Base-by-base conservation (phyloP, 2,888 invertebrate species). In the Altica lythri region DNA sequence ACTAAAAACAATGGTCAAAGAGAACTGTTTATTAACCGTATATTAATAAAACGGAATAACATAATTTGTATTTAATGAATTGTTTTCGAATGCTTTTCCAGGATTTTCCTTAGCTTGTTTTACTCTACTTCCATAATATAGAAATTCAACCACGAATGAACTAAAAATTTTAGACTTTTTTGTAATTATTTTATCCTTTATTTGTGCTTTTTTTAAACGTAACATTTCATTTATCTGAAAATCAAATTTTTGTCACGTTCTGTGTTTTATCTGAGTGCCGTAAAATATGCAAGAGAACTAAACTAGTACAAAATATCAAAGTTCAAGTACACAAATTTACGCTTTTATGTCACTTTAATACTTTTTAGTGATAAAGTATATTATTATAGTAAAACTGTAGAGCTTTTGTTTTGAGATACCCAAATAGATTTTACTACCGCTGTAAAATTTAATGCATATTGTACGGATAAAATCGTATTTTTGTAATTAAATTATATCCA, bases 231-330 rank as follows among this genome's bases (percentile, higher is more conserved):
- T n/a, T 34, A 34, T 14, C 16, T 4, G 8, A 10, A 38, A 38
- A 38, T 38, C 38, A 40, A 40, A 40, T 40, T 40, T 40, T 25
- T 40, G 40, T 40, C 40, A 40, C 40, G 40, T 40, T 22, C 2
- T 2, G 2, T 13, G 40, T n/a, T 19, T 18, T 32, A 32, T 10
- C 30, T 12, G 30, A 12, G 30, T 13, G 13, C 10, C 38, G 40
- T 22, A 40, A 40, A 40, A 40, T 40, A 25, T 25, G 40, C 22
- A 40, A 40, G 22, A 12, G 22, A 22, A 13, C 18, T 19, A 3
- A 13, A 40, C 12, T 22, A 40, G 25, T 40, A 22, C n/a, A 13
- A 40, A 22, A 40, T 40, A 22, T 40, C 13, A 40, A 22, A 40
- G 40, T 40, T 40, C 12, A 38, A 40, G 40, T 40, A 22, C 40